Conservation (phyloP, 2,113 vertebrate genomes). For the Nerophis ophidion region DNA sequence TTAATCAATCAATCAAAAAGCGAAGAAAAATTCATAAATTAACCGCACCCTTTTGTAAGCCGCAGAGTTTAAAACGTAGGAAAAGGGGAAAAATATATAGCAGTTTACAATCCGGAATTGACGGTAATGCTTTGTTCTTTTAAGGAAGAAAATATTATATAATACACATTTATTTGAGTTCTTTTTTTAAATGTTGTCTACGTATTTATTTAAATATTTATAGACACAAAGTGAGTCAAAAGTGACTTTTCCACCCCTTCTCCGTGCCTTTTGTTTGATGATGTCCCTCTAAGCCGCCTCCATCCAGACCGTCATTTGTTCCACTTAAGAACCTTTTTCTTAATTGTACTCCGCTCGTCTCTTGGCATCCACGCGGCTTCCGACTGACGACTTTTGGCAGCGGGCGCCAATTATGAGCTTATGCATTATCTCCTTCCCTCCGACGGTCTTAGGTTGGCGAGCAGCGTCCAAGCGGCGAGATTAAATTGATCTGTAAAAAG, state of each 20-base stretch:
- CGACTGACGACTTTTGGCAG: slow-evolving; percentile 46
- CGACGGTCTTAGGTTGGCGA: slow-evolving; percentile 27
- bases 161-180: too few species aligned
- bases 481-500: slow-evolving; percentile 37
- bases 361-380: slow-evolving; percentile 41
- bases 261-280: slow-evolving; percentile 42
- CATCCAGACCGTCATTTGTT: slow-evolving; percentile 18
- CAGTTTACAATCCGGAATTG: too few species aligned
- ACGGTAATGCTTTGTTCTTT: too few species aligned
- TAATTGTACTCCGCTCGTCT: slow-evolving; percentile 42
- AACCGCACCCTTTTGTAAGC: too few species aligned
- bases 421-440: slow-evolving; percentile 48
- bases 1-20: too few species aligned
- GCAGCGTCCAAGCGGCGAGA: slow-evolving; percentile 31
- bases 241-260: not conserved
- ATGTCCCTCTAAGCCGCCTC: slow-evolving; percentile 19
- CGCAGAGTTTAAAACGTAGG: too few species aligned
- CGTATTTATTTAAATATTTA: too few species aligned
- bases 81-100: too few species aligned
- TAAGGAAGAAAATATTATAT: too few species aligned
- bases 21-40: too few species aligned
- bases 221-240: not conserved
- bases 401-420: slow-evolving; percentile 21
- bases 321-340: slow-evolving; percentile 57
- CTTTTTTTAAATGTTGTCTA: too few species aligned